These are phyloP conservation scores for Pseudonaja textilis DNA, from an alignment of 2,113 vertebrate species.

Conservation along the genomic window DNA sequence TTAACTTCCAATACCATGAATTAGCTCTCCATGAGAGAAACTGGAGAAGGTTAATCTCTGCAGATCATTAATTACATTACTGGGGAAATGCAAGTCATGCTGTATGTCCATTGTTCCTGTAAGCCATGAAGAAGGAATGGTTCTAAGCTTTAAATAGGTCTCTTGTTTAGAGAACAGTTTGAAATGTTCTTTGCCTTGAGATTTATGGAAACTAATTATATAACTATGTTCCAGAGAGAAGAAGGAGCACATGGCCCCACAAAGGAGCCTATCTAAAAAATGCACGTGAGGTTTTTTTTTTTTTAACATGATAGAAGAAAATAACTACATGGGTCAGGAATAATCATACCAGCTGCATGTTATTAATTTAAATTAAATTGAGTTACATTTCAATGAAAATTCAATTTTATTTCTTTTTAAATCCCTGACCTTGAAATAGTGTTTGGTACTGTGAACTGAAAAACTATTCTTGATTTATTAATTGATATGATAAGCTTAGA, in stretches of 20 bases:
- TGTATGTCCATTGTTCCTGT: neutral
- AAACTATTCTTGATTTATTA: neutral
- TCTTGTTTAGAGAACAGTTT: neutral
- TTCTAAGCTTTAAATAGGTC: neutral
- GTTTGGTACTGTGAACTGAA: neutral
- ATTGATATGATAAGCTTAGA: neutral
- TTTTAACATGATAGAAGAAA: neutral
- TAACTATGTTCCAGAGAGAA: neutral
- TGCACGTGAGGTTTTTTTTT: neutral
- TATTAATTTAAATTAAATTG: neutral
- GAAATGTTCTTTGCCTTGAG: neutral
- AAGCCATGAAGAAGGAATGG: neutral
- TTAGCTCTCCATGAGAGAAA: neutral
- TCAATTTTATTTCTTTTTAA: neutral
- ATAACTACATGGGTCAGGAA: neutral
- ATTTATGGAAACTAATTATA: neutral
- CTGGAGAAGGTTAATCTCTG: neutral
- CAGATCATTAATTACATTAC: neutral
- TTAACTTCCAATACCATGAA: too few relatives aligned
- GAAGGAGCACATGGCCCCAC: neutral
- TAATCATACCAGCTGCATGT: neutral
- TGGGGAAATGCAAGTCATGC: neutral
- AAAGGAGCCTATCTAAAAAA: neutral
- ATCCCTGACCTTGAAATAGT: neutral
- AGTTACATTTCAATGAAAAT: neutral